Evolutionary conservation across 2,797 vertebrate genomes (phyloP).

Genomic region (Uromys caudimaculatus): DNA sequence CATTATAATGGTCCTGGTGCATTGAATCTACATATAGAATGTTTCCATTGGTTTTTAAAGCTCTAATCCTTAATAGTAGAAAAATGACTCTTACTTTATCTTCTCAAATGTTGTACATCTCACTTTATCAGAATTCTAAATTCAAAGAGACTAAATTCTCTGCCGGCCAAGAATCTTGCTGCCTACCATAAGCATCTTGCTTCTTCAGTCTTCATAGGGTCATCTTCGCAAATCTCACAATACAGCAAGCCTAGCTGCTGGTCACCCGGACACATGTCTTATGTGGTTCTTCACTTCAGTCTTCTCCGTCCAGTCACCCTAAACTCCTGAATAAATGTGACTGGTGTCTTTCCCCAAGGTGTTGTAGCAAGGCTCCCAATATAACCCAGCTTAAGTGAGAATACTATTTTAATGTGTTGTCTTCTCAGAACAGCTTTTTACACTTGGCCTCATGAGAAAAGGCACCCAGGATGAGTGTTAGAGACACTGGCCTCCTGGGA

Average conservation of each 20-base stretch:
- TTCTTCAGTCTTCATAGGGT: neutral
- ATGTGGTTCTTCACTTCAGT: neutral
- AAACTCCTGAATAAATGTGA: neutral
- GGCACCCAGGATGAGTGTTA: neutral
- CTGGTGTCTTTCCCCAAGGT: neutral
- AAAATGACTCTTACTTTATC: neutral
- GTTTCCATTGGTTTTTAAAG: neutral
- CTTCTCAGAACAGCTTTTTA: neutral
- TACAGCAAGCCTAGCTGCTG: neutral
- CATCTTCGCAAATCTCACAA: neutral
- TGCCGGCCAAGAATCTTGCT: neutral
- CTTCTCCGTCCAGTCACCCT: neutral
- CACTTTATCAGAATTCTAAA: neutral
- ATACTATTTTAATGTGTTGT: neutral
- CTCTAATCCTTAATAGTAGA: neutral
- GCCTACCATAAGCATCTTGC: neutral
- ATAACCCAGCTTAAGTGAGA: neutral
- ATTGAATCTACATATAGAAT: neutral
- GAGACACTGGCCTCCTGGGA: neutral
- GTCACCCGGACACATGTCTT: neutral
- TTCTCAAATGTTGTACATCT: constrained; percentile 39
- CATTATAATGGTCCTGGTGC: neutral
- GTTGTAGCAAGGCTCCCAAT: neutral
- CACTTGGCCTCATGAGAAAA: neutral
- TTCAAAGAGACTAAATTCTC: neutral